Conservation (phyloP, 2,888 invertebrate species). For the Eristalinus sepulchralis region DNA sequence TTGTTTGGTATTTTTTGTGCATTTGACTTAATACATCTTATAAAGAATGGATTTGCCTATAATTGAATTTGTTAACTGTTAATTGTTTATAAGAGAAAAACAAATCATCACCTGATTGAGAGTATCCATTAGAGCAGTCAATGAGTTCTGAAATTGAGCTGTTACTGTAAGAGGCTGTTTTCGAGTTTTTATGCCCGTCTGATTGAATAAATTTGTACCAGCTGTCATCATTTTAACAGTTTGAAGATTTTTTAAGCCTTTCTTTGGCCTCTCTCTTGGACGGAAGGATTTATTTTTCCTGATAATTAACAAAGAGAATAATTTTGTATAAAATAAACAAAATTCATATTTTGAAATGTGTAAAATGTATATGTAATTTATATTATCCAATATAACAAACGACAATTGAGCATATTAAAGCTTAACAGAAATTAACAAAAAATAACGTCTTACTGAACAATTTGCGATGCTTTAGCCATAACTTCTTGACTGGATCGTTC, state of each 20-base stretch:
- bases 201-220: conserved; percentile 77
- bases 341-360: background rate
- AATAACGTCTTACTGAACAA: conserved; percentile 89
- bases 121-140: conserved; percentile 96
- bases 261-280: conserved; percentile 91
- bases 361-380: conserved; percentile 1
- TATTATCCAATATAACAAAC: conserved; percentile 58
- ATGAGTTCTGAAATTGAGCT: conserved; percentile 96
- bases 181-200: conserved; percentile 84
- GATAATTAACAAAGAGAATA: conserved; percentile 72
- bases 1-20: conserved; percentile 95
- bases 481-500: conserved; percentile 83
- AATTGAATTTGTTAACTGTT: background rate
- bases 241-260: conserved; percentile 94
- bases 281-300: conserved; percentile 97
- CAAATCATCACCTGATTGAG: conserved; percentile 85
- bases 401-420: conserved; percentile 47
- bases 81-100: background rate
- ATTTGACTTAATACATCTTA: conserved; percentile 97
- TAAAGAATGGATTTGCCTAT: conserved; percentile 83
- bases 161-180: conserved; percentile 96
- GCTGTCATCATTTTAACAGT: conserved; percentile 94
- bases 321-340: conserved; percentile 10
- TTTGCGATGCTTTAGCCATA: conserved; percentile 92
- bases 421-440: conserved; percentile 69